Conservation (phyloP, 2,888 invertebrate species). For the Hypolimnas misippus region DNA sequence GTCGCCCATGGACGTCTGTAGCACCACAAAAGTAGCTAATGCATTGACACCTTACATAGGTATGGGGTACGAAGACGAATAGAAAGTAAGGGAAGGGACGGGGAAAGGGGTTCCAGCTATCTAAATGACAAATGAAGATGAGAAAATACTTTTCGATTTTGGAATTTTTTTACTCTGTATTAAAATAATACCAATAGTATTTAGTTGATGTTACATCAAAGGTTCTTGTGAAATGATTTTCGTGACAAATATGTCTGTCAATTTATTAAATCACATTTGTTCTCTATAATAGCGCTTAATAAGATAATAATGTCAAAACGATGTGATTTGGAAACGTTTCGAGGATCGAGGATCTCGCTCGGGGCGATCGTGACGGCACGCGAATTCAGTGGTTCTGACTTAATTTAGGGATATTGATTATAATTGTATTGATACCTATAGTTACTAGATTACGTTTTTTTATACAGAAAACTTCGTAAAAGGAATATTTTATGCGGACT, state of each 20-base stretch:
- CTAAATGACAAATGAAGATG: too few relatives aligned
- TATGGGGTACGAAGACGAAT: too few relatives aligned
- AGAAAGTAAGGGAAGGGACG: too few relatives aligned
- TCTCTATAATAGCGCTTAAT: constrained; percentile 17
- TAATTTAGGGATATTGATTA: constrained; percentile 27
- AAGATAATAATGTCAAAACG: constrained; percentile 29
- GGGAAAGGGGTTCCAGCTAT: too few relatives aligned
- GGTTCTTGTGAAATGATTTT: not conserved
- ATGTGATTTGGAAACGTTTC: constrained; percentile 24
- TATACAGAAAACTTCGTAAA: constrained; percentile 1
- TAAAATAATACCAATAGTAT: not conserved
- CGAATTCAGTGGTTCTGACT: constrained; percentile 60
- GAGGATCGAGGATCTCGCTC: constrained; percentile 27
- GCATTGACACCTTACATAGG: too few relatives aligned
- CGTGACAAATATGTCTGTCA: constrained; percentile 8
- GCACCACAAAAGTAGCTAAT: too few relatives aligned
- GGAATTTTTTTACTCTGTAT: too few relatives aligned
- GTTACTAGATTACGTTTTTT: not conserved
- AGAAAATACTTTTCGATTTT: too few relatives aligned
- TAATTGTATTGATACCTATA: constrained; percentile 3
- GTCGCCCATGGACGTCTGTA: too few relatives aligned
- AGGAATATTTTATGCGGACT: not conserved
- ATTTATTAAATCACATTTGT: constrained; percentile 5
- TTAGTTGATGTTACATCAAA: not conserved
- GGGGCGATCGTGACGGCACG: constrained; percentile 70